Percentiles rank a stretch among this genome's conserved stretches.
Conservation (phyloP, 2,113 vertebrate genomes). For the Callithrix jacchus region DNA sequence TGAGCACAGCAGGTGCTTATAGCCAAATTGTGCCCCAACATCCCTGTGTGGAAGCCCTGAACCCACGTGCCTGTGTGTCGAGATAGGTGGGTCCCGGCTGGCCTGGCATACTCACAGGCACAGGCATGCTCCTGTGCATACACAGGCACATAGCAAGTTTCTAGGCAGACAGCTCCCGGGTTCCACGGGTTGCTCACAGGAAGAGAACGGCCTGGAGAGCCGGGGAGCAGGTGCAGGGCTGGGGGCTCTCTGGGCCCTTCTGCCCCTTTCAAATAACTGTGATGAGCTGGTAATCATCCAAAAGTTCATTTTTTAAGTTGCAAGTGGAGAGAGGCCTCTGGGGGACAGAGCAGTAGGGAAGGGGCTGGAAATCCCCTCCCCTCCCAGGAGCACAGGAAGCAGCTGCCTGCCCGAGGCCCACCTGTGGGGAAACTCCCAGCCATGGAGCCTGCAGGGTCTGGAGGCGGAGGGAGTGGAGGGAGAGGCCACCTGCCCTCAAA, state of each 20-base stretch:
- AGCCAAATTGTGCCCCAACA: background rate
- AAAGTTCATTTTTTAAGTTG: background rate
- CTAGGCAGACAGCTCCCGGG: background rate
- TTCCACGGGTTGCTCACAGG: background rate
- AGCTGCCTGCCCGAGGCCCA: background rate
- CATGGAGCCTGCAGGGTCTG: background rate
- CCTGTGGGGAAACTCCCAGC: constrained; percentile 48
- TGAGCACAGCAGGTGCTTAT: background rate
- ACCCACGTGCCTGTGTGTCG: background rate
- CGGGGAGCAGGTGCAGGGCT: background rate
- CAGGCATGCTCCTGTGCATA: background rate
- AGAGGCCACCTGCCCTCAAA: no score
- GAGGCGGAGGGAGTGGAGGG: background rate
- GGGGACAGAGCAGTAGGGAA: background rate
- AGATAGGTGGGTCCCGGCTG: no score
- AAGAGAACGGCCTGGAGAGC: background rate
- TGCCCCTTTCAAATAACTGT: background rate
- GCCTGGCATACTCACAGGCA: background rate
- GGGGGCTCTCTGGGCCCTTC: background rate
- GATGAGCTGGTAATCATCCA: background rate
- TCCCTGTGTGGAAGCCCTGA: background rate
- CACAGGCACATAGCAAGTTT: background rate
- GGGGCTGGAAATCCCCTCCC: constrained; percentile 65
- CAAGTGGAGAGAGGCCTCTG: background rate
- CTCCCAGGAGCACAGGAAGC: background rate